These are phyloP conservation scores for Umimayanthus chanpuru DNA, from an alignment of 92 coral and sea anemone species.

Conservation along the genomic window DNA sequence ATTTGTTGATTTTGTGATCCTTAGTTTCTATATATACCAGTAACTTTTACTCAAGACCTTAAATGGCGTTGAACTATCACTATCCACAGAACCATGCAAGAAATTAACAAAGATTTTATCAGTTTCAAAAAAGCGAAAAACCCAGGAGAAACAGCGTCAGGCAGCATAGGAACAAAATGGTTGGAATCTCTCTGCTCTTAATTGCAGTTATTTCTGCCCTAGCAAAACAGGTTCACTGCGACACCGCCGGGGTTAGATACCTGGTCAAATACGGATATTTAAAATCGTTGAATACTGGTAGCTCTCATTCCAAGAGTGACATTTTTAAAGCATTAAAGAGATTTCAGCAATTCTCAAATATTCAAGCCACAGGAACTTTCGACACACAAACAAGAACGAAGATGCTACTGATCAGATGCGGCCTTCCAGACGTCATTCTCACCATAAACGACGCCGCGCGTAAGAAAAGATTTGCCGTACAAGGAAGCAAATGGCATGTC, in stretches of 20 bases:
- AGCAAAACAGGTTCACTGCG: not conserved
- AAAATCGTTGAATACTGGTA: not conserved
- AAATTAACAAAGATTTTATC: not conserved
- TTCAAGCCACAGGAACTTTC: conserved; percentile 51
- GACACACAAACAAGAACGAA: conserved; percentile 30
- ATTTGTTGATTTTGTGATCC: not conserved
- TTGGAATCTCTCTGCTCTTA: not conserved
- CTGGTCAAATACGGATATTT: conserved; percentile 24
- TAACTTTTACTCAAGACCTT: no score
- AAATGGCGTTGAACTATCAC: not conserved
- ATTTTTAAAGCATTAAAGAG: conserved; percentile 53
- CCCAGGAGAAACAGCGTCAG: not conserved
- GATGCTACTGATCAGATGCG: conserved; percentile 52
- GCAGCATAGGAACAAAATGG: not conserved
- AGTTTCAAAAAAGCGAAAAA: not conserved
- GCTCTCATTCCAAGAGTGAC: not conserved
- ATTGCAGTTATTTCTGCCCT: not conserved
- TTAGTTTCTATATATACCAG: not conserved
- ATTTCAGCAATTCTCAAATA: conserved; percentile 59
- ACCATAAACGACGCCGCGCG: conserved; percentile 41
- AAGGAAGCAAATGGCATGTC: conserved; percentile 55
- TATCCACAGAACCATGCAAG: no score
- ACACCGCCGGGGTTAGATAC: not conserved
- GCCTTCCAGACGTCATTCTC: conserved; percentile 54
- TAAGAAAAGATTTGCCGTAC: conserved; percentile 52